A percentile compares a stretch with the other conserved stretches of the same genome.
phyloP scores from a whole-genome alignment of 2,888 invertebrate species.

The Antheraea assamensis region DNA sequence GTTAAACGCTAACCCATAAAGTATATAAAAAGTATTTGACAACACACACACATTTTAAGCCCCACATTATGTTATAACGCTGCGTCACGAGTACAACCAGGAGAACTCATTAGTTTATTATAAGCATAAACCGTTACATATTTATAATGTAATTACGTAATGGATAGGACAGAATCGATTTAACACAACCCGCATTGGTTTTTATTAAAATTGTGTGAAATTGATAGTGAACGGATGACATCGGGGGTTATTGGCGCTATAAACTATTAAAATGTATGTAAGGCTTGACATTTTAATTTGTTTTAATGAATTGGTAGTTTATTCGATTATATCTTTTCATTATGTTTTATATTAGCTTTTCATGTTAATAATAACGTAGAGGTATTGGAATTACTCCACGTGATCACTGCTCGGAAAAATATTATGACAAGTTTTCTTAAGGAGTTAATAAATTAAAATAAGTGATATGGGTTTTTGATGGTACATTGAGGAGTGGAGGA shows the following conservation, averaged over 20 bases:
- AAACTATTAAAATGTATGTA: slow-evolving; percentile 26
- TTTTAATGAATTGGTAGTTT: slow-evolving; percentile 30
- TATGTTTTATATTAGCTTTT: not conserved
- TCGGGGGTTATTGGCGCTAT: slow-evolving; percentile 27
- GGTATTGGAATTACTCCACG: too few species aligned
- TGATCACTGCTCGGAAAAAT: too few species aligned
- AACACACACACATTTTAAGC: too few species aligned
- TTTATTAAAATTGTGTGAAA: slow-evolving; percentile 35
- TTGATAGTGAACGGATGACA: slow-evolving; percentile 33
- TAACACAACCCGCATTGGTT: slow-evolving; percentile 35
- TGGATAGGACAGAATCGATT: slow-evolving; percentile 33
- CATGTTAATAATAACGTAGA: not conserved
- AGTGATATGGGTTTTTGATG: too few species aligned
- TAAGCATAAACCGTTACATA: slow-evolving; percentile 3
- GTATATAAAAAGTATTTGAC: too few species aligned
- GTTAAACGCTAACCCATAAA: too few species aligned
- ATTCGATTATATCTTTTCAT: not conserved
- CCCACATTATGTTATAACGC: not conserved
- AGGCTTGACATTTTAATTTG: slow-evolving; percentile 24
- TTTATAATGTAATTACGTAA: slow-evolving; percentile 12
- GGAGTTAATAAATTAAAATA: too few species aligned
- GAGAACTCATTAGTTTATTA: not conserved
- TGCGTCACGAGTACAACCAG: not conserved
- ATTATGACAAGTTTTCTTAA: too few species aligned
- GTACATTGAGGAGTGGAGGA: too few species aligned